These are phyloP conservation scores for Sericinus montela DNA, from an alignment of 2,888 invertebrate genomes.

Conservation along the genomic window DNA sequence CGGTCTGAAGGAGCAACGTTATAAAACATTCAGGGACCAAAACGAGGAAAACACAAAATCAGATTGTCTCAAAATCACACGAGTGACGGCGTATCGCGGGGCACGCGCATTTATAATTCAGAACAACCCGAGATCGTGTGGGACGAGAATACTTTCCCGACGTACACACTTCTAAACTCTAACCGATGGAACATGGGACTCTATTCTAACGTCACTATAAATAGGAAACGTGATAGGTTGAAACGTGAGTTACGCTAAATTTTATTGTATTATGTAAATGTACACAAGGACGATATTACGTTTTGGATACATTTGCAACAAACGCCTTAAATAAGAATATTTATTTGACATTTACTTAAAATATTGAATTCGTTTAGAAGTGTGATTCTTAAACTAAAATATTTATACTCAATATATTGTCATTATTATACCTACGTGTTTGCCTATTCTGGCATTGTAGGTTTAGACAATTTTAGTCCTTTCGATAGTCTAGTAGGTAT, in stretches of 20 bases:
- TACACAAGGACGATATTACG: neutral
- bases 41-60: conserved; percentile 73
- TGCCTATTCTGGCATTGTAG: too few relatives aligned
- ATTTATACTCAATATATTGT: too few relatives aligned
- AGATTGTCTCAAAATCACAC: conserved; percentile 78
- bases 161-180: conserved; percentile 21
- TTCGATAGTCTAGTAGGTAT: too few relatives aligned
- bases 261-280: neutral
- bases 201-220: conserved; percentile 7
- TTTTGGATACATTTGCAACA: neutral
- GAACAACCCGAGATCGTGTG: conserved; percentile 34
- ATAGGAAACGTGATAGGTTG: neutral
- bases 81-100: conserved; percentile 57
- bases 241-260: neutral
- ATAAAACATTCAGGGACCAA: conserved; percentile 73
- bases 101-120: conserved; percentile 72
- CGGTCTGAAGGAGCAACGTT: conserved; percentile 51
- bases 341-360: too few relatives aligned
- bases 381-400: too few relatives aligned
- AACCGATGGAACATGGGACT: conserved; percentile 11
- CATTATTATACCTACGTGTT: too few relatives aligned
- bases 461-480: too few relatives aligned
- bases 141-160: conserved; percentile 45
- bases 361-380: too few relatives aligned
- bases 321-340: neutral